Base-by-base conservation (phyloP, 2,797 vertebrate species). In the Miichthys miiuy region DNA sequence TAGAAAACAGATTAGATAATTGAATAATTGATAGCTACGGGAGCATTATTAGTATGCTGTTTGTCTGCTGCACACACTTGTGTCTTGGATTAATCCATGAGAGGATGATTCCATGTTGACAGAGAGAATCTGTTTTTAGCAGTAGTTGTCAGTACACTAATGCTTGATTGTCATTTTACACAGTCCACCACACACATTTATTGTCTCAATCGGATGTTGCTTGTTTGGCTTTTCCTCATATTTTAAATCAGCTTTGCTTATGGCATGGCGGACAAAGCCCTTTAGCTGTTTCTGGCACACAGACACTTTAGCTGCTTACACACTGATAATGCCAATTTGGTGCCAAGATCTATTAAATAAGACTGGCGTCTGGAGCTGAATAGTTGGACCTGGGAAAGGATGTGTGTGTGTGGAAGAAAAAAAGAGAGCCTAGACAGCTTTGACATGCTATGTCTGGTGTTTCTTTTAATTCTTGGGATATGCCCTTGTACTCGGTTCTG, bases 281-380 rank as follows among this genome's bases (percentile, higher is more conserved):
- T 92, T 91, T 86, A 91, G 91, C 88, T 86, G 89, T 86, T 89
- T 82, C 85, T 92, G 91, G 91, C 91, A 89, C 63, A n/a, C 72
- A 58, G 68, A 82, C 72, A 67, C 85, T 87, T 89, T 81, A 91
- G 89, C 90, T 92, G 90, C 92, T 94, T 88, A 90, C 91, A 80
- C 89, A 81, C 90, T 90, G 90, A 91, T 93, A 90, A 91, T 90
- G 84, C 88, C 89, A 88, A 88, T 92, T 93, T 88, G 87, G 83
- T 95, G 93, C 93, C 93, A 94, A 93, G 87, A 94, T 93, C 89
- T 89, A 93, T 94, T 92, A 94, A 93, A 94, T 88, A 93, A 93
- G 88, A 87, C 89, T 81, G 85, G 77, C 57, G 66, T 92, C 82
- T 85, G 72, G 81, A 89, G 78, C 85, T 90, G 89, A 92, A 93